Conservation (phyloP, 2,888 invertebrate species). For the Thysanoteuthis rhombus region DNA sequence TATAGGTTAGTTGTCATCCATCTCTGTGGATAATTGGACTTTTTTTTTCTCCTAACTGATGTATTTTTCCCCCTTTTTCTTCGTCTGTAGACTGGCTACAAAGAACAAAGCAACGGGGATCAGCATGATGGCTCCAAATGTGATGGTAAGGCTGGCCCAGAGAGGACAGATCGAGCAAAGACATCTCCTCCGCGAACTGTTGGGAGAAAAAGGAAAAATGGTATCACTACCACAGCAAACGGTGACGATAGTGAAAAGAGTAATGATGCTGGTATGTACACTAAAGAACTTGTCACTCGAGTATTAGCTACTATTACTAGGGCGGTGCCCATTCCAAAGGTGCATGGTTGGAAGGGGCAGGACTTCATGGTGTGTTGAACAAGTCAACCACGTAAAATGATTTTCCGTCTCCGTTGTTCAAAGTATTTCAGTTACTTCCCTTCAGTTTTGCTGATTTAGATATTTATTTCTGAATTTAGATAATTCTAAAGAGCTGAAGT, state of each 20-base stretch:
- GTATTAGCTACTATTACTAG: no score
- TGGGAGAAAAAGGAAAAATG: slow-evolving; percentile 47
- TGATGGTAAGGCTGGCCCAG: slow-evolving; percentile 32
- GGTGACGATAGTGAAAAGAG: slow-evolving; percentile 94
- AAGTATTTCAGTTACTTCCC: no score
- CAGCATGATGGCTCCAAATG: slow-evolving; percentile 28
- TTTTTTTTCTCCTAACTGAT: neutral
- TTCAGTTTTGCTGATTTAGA: no score
- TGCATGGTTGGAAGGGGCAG: no score
- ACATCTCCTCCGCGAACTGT: slow-evolving; percentile 36
- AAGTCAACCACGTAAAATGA: no score
- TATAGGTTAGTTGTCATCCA: no score
- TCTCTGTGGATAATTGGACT: neutral
- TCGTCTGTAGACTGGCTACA: neutral
- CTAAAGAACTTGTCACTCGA: no score
- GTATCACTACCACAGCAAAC: slow-evolving; percentile 74
- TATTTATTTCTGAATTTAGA: no score
- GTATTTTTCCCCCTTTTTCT: neutral
- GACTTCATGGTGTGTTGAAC: no score
- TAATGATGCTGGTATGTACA: slow-evolving; percentile 72
- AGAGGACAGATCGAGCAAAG: slow-evolving; percentile 40
- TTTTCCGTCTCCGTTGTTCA: no score
- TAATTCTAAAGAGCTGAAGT: no score
- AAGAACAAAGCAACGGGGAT: slow-evolving; percentile 29
- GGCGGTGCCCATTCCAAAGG: no score